A percentile compares a stretch with the other conserved stretches of the same genome.
Conservation (phyloP, 2,113 vertebrate species). For the Tachysurus fulvidraco region DNA sequence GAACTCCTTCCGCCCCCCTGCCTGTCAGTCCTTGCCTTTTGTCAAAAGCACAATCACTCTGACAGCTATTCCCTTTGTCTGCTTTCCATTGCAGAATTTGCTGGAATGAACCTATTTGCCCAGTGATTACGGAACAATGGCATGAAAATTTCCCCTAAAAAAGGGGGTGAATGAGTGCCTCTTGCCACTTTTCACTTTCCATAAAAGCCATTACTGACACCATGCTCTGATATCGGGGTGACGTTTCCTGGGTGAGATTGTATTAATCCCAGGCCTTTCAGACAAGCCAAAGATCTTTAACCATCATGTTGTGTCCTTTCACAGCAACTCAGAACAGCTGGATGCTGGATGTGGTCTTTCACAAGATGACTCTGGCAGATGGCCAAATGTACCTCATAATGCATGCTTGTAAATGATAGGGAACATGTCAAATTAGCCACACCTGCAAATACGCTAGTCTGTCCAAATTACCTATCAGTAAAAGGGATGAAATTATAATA, state of each 20-base stretch:
- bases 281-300: background rate
- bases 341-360: slow-evolving; percentile 65
- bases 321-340: slow-evolving; percentile 59
- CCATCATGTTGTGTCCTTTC: slow-evolving; percentile 6
- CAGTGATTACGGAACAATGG: slow-evolving; percentile 40
- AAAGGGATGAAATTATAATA: background rate
- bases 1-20: background rate
- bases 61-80: slow-evolving; percentile 12
- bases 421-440: slow-evolving; percentile 73
- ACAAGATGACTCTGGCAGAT: slow-evolving; percentile 74
- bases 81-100: slow-evolving; percentile 14
- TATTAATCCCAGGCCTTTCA: background rate
- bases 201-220: slow-evolving; percentile 8
- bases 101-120: slow-evolving; percentile 39
- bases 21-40: slow-evolving; percentile 35
- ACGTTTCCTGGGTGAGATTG: slow-evolving; percentile 10
- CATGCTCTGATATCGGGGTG: background rate
- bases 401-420: slow-evolving; percentile 77
- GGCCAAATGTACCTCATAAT: slow-evolving; percentile 75
- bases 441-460: slow-evolving; percentile 63
- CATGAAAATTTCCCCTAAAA: background rate
- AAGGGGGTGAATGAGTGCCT: slow-evolving; percentile 1
- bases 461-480: background rate
- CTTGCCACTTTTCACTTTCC: slow-evolving; percentile 22
- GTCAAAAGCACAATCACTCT: slow-evolving; percentile 28